Conservation (phyloP, 2,113 vertebrate species). For the Mobula birostris region DNA sequence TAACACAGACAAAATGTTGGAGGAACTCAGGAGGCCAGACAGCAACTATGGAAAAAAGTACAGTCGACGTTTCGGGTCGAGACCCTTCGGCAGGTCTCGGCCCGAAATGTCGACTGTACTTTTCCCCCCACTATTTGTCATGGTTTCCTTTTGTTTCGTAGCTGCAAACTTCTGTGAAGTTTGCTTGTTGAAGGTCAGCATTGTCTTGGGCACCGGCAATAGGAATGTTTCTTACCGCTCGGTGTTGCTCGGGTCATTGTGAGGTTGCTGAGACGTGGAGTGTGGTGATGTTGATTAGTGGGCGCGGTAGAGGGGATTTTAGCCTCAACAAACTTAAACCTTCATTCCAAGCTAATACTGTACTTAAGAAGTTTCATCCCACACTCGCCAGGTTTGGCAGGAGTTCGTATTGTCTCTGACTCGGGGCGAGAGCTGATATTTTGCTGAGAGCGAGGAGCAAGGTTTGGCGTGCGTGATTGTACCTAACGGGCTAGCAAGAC, state of each 20-base stretch:
- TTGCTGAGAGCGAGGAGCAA: background rate
- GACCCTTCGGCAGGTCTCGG: too few species aligned
- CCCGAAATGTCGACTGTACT: too few species aligned
- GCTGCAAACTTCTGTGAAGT: background rate
- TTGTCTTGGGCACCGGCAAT: background rate
- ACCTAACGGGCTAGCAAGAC: background rate
- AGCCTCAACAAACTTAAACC: too few species aligned
- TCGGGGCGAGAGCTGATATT: background rate
- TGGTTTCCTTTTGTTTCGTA: too few species aligned
- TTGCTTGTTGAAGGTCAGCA: background rate
- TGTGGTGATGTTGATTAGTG: background rate
- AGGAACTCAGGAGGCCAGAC: too few species aligned
- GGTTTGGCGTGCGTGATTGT: background rate
- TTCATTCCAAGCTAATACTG: background rate
- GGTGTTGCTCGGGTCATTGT: conserved; percentile 7
- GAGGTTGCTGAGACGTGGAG: background rate
- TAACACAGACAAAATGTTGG: too few species aligned
- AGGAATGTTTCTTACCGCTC: background rate
- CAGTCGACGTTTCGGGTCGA: too few species aligned
- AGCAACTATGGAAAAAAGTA: too few species aligned
- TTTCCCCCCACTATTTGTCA: too few species aligned
- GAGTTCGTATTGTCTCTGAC: background rate
- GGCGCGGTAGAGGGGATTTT: background rate
- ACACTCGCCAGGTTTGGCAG: background rate
- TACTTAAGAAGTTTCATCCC: background rate